Conservation (phyloP, 1,140 invertebrate genomes). For the Gonioctena quinquepunctata region DNA sequence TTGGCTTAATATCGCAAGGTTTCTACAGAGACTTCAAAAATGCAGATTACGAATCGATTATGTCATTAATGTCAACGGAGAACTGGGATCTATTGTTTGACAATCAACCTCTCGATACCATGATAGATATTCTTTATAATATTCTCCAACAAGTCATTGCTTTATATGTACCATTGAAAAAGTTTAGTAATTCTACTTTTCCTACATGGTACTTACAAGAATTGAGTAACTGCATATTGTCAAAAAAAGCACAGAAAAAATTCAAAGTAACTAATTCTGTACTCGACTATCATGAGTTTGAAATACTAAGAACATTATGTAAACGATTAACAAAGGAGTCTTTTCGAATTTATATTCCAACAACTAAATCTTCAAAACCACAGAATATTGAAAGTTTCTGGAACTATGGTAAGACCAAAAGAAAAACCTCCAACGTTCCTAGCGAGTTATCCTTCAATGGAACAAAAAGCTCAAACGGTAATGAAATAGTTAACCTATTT, state of each 20-base stretch:
- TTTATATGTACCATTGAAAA: no score
- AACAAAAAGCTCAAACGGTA: no score
- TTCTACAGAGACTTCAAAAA: no score
- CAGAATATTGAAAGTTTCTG: background rate
- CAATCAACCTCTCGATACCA: background rate
- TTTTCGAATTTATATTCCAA: background rate
- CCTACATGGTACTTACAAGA: background rate
- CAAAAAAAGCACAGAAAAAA: background rate
- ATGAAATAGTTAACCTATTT: no score
- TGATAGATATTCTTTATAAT: no score
- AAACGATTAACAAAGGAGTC: no score
- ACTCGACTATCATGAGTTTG: background rate
- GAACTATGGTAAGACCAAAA: background rate
- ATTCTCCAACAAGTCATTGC: no score
- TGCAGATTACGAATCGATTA: background rate
- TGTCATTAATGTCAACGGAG: background rate
- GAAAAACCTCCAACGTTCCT: no score
- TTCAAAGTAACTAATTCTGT: background rate
- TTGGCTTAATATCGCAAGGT: no score
- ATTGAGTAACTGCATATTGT: background rate
- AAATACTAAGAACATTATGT: no score
- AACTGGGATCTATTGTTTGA: background rate
- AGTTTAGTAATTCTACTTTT: no score
- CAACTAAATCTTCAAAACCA: background rate
- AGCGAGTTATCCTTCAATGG: no score